Evolutionary conservation across 2,113 vertebrate species (phyloP).

Genomic region (Dryoscopus gambensis): DNA sequence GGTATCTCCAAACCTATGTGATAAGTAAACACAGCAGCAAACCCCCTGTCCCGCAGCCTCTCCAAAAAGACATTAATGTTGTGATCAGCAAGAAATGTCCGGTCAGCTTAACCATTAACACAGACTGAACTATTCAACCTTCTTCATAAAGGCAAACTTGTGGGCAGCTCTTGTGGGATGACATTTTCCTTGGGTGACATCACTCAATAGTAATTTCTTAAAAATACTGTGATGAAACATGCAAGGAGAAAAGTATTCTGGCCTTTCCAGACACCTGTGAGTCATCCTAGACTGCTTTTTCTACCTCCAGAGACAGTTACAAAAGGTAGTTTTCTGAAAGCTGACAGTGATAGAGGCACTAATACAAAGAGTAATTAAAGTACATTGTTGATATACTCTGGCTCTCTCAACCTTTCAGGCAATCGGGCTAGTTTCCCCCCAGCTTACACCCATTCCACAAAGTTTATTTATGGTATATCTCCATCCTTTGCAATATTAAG

Average conservation of each 20-base stretch:
- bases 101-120: slow-evolving; percentile 11
- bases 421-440: rapidly evolving
- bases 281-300: background rate
- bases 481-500: background rate
- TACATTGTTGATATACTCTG: background rate
- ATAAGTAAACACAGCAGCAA: background rate
- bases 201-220: background rate
- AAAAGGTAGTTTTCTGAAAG: background rate
- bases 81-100: background rate
- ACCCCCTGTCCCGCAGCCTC: background rate
- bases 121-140: background rate
- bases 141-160: background rate
- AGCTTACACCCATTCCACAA: background rate
- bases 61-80: background rate
- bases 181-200: slow-evolving; percentile 22
- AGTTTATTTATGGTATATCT: background rate
- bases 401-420: background rate
- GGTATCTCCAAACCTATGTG: background rate
- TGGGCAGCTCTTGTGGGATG: background rate
- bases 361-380: background rate
- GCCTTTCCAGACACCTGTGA: slow-evolving; percentile 39
- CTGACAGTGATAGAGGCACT: background rate
- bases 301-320: background rate
- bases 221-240: background rate
- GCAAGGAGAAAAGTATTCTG: background rate